These are phyloP conservation scores for Lemur catta DNA, from an alignment of 2,797 vertebrate genomes.

Conservation along the genomic window DNA sequence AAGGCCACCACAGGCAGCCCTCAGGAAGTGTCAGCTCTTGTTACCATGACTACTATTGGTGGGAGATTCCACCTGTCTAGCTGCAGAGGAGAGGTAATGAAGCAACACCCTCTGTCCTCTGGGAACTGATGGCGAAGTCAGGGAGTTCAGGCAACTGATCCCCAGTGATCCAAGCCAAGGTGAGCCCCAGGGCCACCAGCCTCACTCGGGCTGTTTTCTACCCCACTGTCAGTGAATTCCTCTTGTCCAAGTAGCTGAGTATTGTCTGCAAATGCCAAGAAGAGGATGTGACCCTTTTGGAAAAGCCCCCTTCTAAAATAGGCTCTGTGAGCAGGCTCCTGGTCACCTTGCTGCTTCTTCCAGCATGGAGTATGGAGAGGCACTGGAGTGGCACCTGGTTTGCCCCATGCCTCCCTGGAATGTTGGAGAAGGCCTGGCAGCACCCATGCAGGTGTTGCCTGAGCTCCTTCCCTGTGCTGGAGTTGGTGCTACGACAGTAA, in stretches of 20 bases:
- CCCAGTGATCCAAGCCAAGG: background rate
- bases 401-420: background rate
- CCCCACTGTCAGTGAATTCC: background rate
- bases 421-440: background rate
- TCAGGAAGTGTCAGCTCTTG: background rate
- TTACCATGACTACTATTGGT: rapidly evolving
- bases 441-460: rapidly evolving
- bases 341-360: background rate
- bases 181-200: background rate
- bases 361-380: rapidly evolving
- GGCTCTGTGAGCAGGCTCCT: background rate
- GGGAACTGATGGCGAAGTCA: rapidly evolving
- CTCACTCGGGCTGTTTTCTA: background rate
- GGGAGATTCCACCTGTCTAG: background rate
- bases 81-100: background rate
- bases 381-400: background rate
- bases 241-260: background rate
- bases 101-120: background rate
- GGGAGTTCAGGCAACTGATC: background rate
- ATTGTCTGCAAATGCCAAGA: background rate
- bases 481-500: no score
- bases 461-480: background rate
- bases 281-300: background rate
- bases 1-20: background rate
- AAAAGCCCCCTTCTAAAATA: background rate